Base-by-base conservation (phyloP, 2,113 vertebrate species). In the Lophura nycthemera region DNA sequence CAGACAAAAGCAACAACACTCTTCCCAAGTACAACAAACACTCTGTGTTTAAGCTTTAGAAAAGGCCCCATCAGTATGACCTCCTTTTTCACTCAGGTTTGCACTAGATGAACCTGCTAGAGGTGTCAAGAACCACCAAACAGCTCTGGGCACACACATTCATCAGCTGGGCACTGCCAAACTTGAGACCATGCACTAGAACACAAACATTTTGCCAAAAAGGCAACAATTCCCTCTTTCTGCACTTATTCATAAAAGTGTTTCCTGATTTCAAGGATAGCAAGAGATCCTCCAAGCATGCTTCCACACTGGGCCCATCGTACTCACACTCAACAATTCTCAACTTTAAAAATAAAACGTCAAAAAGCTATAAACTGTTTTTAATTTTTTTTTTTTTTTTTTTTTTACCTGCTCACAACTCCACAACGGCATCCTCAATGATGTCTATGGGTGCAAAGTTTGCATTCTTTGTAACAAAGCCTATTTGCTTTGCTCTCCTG, bases 341-440 rank as follows among this genome's bases (percentile, higher is more conserved):
- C 48, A 63, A 8, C 17, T 3, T 25, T 36, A 22, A 32, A 84
- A 78, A 7, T 0, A 21, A 22, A 30, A 64, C n/a, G 3, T 32
- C 19, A 15, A 19, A 40, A 57, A 47, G n/a, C 15, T 63, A 18
- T 13, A 72, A 81, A 13, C 10, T 10, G 43, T 30, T 38, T 38
- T 38, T 38, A 38, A 36, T 36, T 36, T 15, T n/a, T 48, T 22
- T 47, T 20, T 21, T 24, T 13, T 24, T 7, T 7, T 43, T 16
- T 54, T 30, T 27, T 89, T 97, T 98, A 97, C 98, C 98, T 98
- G 96, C 0, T 30, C 2, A 5, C 7, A 54, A 19, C 16, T 59
- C 43, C 87, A 54, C 86, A 42, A 0, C 6, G 20, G 61, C 69
- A 75, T 92, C 38, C 76, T 40, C 67, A 21, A 0, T 5, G 88